These are phyloP conservation scores for Cantharis rustica DNA, from an alignment of 2,888 invertebrate species.

Conservation along the genomic window DNA sequence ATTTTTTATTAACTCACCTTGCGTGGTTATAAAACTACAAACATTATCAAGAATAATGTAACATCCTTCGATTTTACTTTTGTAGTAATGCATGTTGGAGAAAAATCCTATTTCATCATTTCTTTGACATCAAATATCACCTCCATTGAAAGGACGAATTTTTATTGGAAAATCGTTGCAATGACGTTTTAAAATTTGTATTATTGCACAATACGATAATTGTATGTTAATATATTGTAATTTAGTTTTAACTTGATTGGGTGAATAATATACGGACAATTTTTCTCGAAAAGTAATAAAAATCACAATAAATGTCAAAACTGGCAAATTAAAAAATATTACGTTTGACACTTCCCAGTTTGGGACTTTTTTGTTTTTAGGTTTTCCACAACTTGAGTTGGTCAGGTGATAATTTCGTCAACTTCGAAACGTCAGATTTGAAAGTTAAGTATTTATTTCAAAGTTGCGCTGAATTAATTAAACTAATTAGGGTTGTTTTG, in stretches of 20 bases:
- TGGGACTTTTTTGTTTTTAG: not conserved
- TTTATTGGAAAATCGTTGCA: not conserved
- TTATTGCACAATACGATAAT: not conserved
- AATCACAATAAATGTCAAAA: not conserved
- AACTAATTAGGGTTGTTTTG: not conserved
- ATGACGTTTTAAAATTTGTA: not conserved
- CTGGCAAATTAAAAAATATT: not conserved
- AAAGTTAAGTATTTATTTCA: not conserved
- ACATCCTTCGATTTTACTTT: not conserved
- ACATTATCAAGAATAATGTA: not conserved
- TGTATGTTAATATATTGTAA: not conserved
- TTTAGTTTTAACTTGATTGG: not conserved
- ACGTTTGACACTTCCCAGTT: not conserved
- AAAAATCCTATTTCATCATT: not conserved
- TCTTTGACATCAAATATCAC: not conserved
- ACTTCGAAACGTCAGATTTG: not conserved
- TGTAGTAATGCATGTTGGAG: not conserved
- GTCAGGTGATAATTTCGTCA: not conserved
- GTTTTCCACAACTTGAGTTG: not conserved
- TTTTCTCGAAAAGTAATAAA: not conserved
- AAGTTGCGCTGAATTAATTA: not conserved
- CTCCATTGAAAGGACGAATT: not conserved
- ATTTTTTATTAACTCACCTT: not conserved
- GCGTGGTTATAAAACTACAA: not conserved
- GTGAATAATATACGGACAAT: not conserved